Percentiles rank a stretch among this genome's conserved stretches.
Evolutionary conservation across 1,140 invertebrate genomes (phyloP).

Genomic region (Amphibalanus amphitrite): DNA sequence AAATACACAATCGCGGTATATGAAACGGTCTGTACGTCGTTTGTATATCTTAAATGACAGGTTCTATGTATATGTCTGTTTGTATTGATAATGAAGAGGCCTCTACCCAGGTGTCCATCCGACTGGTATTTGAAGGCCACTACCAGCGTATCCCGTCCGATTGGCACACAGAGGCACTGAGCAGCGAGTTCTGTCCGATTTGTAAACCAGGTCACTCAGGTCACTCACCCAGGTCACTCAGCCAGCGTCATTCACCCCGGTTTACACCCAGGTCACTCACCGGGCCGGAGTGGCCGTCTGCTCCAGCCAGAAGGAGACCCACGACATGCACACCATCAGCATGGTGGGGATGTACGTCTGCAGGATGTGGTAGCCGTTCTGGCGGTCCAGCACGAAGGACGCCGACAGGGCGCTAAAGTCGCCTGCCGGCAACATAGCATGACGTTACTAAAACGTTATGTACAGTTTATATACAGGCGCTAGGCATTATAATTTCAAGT

Average conservation of each 20-base stretch:
- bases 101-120: background rate
- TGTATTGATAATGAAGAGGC: background rate
- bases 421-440: conserved; percentile 25
- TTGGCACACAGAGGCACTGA: background rate
- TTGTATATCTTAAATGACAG: background rate
- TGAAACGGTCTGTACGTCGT: background rate
- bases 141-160: background rate
- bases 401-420: conserved; percentile 63
- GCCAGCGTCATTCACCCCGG: too few relatives aligned
- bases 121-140: background rate
- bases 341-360: conserved; percentile 79
- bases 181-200: background rate
- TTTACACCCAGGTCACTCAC: background rate
- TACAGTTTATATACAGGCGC: too few relatives aligned
- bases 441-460: too few relatives aligned
- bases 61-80: background rate
- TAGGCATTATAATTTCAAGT: too few relatives aligned
- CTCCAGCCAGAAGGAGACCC: conserved; percentile 81
- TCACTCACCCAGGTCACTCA: too few relatives aligned
- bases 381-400: conserved; percentile 52
- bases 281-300: conserved; percentile 59
- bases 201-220: too few relatives aligned
- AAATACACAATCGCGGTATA: too few relatives aligned
- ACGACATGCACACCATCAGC: conserved; percentile 68
- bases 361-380: conserved; percentile 75